phyloP scores from a whole-genome alignment of 1,140 invertebrate species.

The Drosophila nannoptera region DNA sequence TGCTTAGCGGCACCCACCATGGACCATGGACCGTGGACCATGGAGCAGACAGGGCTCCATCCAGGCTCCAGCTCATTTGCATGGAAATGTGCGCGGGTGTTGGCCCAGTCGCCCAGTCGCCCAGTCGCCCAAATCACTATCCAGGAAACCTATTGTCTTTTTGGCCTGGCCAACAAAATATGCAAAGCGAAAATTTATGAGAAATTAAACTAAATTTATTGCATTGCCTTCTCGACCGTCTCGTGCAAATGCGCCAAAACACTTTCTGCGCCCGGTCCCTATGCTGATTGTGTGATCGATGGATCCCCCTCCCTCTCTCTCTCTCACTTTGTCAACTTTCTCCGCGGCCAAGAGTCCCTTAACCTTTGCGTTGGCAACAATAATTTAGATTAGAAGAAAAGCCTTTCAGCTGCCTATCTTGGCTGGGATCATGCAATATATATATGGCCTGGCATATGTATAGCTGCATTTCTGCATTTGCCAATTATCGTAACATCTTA shows the following conservation, averaged over 20 bases:
- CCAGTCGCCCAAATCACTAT: conserved; percentile 11
- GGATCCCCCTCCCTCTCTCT: conserved; percentile 13
- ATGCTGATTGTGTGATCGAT: conserved; percentile 71
- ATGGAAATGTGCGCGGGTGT: conserved; percentile 77
- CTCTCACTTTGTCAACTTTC: conserved; percentile 59
- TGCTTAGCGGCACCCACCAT: conserved; percentile 75
- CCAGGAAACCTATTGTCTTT: conserved; percentile 69
- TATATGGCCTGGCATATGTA: not conserved
- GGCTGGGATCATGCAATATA: no score
- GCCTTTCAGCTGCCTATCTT: no score
- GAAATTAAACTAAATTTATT: conserved; percentile 78
- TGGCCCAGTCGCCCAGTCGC: conserved; percentile 52
- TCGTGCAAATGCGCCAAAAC: conserved; percentile 41
- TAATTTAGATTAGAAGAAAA: no score
- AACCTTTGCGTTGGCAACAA: no score
- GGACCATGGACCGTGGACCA: conserved; percentile 28
- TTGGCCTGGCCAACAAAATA: conserved; percentile 59
- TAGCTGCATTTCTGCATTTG: not conserved
- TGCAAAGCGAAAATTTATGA: conserved; percentile 76
- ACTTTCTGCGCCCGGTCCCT: conserved; percentile 64
- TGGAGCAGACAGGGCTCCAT: conserved; percentile 29
- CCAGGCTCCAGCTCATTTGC: conserved; percentile 62
- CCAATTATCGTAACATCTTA: not conserved
- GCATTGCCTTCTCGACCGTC: conserved; percentile 56
- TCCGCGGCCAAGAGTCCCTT: conserved; percentile 22